Evolutionary conservation across 1,140 invertebrate species (phyloP), one percentile per base, ranked within the genome.

Genomic region (Brachionus rotundiformis): DNA sequence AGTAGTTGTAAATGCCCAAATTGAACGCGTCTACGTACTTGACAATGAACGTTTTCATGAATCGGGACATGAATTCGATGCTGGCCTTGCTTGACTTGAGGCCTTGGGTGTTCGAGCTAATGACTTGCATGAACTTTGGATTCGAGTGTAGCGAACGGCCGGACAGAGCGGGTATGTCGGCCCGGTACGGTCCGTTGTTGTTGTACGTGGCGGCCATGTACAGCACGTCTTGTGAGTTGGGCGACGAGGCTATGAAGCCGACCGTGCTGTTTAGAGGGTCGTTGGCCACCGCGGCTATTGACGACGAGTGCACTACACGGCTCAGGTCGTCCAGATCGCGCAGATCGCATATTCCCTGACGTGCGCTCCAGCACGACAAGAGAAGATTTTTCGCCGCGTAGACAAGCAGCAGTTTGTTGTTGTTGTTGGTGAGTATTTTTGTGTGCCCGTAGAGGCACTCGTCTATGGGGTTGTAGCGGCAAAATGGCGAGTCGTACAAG

Each of bases 21-120:
- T 63, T 79, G 19, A 79, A 79, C 13, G 76, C 76, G 19, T 79
- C 27, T 2, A 79, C 23, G 36, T 79, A 79, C 31, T 63, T 54
- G 23, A 79, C 76, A 4, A 79, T 59, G 7, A 79, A 79, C 1
- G 76, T 36, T 59, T 79, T 59, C 44, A 25, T 59, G 11, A 59
- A 79, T 11, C 76, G 44, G 2, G 47, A 63, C 47, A 79, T 79
- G 27, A 79, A 79, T 13, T 54, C 47, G 47, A 79, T 79, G 76
- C 76, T 79, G 2, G 76, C 76, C 25, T 79, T 63, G 33, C 47
- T 79, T 29, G 76, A 79, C 36, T 79, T 79, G 16, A 79, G 36
- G 5, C 76, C 76, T 13, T 73, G 68, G 0, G 76, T 33, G 47
- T 36, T 16, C 0, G 76, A 75, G 16, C 11, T 59, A 7, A 79